phyloP scores from a whole-genome alignment of 2,113 vertebrate species.

The Chlorodrepanis virens region DNA sequence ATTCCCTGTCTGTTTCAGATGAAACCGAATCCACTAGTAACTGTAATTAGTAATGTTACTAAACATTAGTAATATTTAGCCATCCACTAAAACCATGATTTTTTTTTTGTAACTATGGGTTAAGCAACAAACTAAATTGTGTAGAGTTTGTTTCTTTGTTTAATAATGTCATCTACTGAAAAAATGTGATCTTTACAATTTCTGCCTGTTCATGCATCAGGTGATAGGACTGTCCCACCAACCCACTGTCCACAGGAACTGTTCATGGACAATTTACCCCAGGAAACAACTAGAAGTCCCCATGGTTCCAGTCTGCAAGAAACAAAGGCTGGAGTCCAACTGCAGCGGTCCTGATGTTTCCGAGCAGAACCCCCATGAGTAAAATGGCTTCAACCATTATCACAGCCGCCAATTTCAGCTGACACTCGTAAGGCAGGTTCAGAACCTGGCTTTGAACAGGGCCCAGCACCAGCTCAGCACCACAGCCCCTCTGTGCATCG shows the following conservation, averaged over 20 bases:
- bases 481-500: neutral
- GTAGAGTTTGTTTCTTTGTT: neutral
- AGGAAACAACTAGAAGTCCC: neutral
- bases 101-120: neutral
- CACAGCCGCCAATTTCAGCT: rapidly evolving
- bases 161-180: neutral
- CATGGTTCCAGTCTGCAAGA: neutral
- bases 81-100: neutral
- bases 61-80: no score
- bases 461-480: neutral
- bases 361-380: neutral
- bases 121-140: neutral
- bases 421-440: neutral
- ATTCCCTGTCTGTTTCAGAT: neutral
- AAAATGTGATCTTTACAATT: neutral
- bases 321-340: neutral
- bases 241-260: neutral
- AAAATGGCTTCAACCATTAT: neutral
- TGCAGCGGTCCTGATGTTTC: neutral
- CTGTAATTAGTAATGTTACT: neutral
- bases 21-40: neutral
- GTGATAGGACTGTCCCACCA: neutral
- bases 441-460: neutral
- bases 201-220: neutral
- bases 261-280: neutral